phyloP scores from a whole-genome alignment of 1,140 invertebrate species.

The Caenorhabditis elegans region DNA sequence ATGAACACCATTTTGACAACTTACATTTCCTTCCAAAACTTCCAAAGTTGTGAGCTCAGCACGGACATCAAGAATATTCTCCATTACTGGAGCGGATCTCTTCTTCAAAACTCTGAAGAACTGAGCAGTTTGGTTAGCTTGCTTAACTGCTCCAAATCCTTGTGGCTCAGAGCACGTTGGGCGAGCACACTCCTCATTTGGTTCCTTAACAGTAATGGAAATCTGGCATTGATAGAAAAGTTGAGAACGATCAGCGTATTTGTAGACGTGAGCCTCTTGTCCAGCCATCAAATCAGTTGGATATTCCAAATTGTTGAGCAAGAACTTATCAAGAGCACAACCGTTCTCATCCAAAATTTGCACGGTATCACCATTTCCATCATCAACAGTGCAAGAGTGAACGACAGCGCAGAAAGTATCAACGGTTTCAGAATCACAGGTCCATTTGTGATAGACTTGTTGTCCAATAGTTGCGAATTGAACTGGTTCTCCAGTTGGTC shows the following conservation, averaged over 20 bases:
- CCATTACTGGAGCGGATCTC: conserved; percentile 11
- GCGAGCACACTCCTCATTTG: conserved; percentile 47
- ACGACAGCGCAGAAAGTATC: conserved; percentile 54
- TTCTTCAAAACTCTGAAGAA: conserved; percentile 44
- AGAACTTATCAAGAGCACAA: conserved; percentile 48
- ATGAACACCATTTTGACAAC: neutral
- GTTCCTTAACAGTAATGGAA: conserved; percentile 54
- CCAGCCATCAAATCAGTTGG: conserved; percentile 54
- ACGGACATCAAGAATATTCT: conserved; percentile 48
- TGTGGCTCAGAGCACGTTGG: conserved; percentile 48
- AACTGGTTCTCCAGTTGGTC: conserved; percentile 52
- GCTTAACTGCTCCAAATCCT: conserved; percentile 46
- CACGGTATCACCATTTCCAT: conserved; percentile 52
- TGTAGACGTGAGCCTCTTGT: conserved; percentile 56
- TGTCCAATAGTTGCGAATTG: conserved; percentile 51
- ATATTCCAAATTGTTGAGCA: conserved; percentile 53
- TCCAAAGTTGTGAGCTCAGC: conserved; percentile 48
- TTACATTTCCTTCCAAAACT: conserved; percentile 40
- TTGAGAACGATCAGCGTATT: conserved; percentile 51
- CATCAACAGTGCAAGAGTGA: conserved; percentile 52
- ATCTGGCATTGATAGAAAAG: conserved; percentile 55
- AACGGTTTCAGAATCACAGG: conserved; percentile 51
- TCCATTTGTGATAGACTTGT: conserved; percentile 56
- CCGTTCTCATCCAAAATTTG: conserved; percentile 51
- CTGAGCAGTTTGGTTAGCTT: conserved; percentile 35